A percentile compares a stretch with the other conserved stretches of the same genome.
Evolutionary conservation across 2,888 invertebrate genomes (phyloP).

Genomic region (Drosophila sordidapex): DNA sequence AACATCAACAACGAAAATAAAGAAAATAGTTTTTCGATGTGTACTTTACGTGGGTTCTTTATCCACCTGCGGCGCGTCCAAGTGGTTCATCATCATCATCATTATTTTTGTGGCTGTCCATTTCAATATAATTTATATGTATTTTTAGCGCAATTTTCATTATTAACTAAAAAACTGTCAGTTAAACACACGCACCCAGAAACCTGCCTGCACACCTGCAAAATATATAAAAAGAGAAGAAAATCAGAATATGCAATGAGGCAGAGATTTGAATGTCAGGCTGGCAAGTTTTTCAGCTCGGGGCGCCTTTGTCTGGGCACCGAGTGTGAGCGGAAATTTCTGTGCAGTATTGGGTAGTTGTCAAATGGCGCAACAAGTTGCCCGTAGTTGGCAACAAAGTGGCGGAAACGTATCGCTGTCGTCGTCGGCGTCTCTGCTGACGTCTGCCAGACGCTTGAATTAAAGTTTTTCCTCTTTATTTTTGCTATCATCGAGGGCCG

Average conservation of each 20-base stretch:
- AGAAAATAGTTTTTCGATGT: constrained; percentile 14
- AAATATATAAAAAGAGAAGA: not conserved
- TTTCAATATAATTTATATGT: constrained; percentile 51
- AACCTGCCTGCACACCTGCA: constrained; percentile 14
- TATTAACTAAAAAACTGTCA: constrained; percentile 77
- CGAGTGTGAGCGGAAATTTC: constrained; percentile 64
- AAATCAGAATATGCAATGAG: constrained; percentile 27
- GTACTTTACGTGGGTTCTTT: constrained; percentile 33
- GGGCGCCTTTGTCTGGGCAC: constrained; percentile 18
- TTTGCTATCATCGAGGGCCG: constrained; percentile 17
- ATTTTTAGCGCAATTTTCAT: constrained; percentile 61
- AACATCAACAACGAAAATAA: constrained; percentile 10
- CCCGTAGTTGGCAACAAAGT: constrained; percentile 63
- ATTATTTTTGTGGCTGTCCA: constrained; percentile 43
- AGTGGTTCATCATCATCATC: constrained; percentile 28
- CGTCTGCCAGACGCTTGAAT: constrained; percentile 47
- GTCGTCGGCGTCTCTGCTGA: constrained; percentile 29
- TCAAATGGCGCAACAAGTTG: constrained; percentile 71
- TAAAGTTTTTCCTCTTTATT: constrained; percentile 33
- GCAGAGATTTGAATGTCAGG: constrained; percentile 70
- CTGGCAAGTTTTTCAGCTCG: constrained; percentile 45
- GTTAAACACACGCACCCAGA: constrained; percentile 37
- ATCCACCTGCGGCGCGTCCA: constrained; percentile 43
- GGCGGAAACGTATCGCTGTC: constrained; percentile 77
- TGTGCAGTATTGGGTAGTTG: constrained; percentile 60